Base-by-base conservation (phyloP, 2,888 invertebrate species). In the Nasonovia ribisnigri region DNA sequence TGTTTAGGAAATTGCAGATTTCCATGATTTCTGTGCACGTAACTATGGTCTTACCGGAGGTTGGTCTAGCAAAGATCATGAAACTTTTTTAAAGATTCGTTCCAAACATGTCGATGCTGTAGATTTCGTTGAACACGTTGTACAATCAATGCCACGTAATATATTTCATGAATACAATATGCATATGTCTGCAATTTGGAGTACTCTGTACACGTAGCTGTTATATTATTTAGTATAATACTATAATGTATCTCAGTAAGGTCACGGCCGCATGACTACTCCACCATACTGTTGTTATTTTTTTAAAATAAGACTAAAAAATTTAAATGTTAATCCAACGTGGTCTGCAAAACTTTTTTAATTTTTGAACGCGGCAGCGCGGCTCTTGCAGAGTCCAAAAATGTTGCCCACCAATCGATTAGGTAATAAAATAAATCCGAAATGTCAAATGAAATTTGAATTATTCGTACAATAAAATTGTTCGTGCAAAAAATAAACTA, bases 101-200 rank as follows among this genome's bases (percentile, higher is more conserved):
- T 86, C 86, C 36, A 90, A 90, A n/a, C n/a, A 93, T 26, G 84
- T 26, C 3, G 67, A 90, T 6, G 48, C n/a, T 51, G 26, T 20
- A 8, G 51, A 93, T 57, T 93, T 93, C 6, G n/a, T 93, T 4
- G 60, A 90, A 67, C 67, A 48, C 36, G 67, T 93, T 16, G 60
- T 86, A 5, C 90, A 90, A 67, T 51, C 93, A 67, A 93, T 93
- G 90, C 93, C 93, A 93, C 93, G 93, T 93, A 93, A 90, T 92
- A 67, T 11, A 67, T 11, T 51, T 84, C 29, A 54, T 91, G 24
- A 36, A 48, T 60, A 46, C 46, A n/a, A n/a, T n/a, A n/a, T n/a
- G n/a, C n/a, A n/a, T n/a, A 5, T 57, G 57, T 26, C 26, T 57
- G 26, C 6, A 57, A 57, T 57, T 26, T 57, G 57, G 26, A 26